A percentile compares a stretch with the other conserved stretches of the same genome.
phyloP scores from a whole-genome alignment of 1,140 invertebrate species.

The Antheraea mylitta region DNA sequence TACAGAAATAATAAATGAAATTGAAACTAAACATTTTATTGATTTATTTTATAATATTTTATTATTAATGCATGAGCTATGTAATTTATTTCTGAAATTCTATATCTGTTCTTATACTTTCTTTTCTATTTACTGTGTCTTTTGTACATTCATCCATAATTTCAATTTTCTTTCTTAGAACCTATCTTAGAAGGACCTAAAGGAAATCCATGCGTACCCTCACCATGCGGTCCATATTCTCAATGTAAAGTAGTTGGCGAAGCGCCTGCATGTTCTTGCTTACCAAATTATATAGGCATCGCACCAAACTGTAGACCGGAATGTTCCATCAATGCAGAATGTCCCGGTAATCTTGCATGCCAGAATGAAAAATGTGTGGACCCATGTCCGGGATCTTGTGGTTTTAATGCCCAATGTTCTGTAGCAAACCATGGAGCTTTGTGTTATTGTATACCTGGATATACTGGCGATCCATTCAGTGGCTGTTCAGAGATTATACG shows the following conservation, averaged over 20 bases:
- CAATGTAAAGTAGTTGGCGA: slow-evolving; percentile 85
- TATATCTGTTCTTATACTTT: slow-evolving; percentile 59
- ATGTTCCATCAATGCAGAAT: slow-evolving; percentile 88
- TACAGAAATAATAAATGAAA: slow-evolving; percentile 34
- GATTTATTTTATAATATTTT: slow-evolving; percentile 8
- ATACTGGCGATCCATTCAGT: slow-evolving; percentile 88
- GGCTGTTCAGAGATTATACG: slow-evolving; percentile 79
- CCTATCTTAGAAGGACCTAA: slow-evolving; percentile 72
- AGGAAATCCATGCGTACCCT: slow-evolving; percentile 85
- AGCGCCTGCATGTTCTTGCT: slow-evolving; percentile 87
- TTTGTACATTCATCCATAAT: slow-evolving; percentile 41
- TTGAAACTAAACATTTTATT: neutral
- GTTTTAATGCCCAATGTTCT: slow-evolving; percentile 83
- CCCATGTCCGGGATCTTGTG: slow-evolving; percentile 90
- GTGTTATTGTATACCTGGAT: slow-evolving; percentile 85
- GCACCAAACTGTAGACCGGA: slow-evolving; percentile 86
- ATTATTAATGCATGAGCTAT: neutral
- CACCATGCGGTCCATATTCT: slow-evolving; percentile 90
- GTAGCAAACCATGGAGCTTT: slow-evolving; percentile 88
- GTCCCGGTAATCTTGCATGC: slow-evolving; percentile 86
- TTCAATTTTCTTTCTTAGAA: slow-evolving; percentile 67
- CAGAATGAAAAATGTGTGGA: slow-evolving; percentile 88
- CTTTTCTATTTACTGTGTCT: slow-evolving; percentile 34
- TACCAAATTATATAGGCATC: slow-evolving; percentile 81
- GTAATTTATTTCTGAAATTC: neutral